Conservation (phyloP, 2,888 invertebrate species). For the Cheilosia urbana region DNA sequence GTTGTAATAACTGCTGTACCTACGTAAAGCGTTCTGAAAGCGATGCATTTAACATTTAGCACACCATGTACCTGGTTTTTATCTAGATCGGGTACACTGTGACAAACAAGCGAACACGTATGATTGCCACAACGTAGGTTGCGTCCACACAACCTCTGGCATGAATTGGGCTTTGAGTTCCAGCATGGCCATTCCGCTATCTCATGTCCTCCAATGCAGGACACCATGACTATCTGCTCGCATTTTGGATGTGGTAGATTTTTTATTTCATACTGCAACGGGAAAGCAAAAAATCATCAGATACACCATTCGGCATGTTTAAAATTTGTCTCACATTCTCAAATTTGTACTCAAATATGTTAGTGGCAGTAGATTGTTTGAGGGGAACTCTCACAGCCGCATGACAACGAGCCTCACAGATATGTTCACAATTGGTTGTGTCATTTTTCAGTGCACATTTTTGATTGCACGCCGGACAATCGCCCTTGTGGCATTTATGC, state of each 20-base stretch:
- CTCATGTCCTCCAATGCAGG: slow-evolving; percentile 91
- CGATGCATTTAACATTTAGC: no score
- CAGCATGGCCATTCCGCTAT: slow-evolving; percentile 88
- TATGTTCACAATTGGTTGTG: slow-evolving; percentile 84
- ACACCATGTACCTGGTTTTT: slow-evolving; percentile 83
- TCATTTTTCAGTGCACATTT: slow-evolving; percentile 86
- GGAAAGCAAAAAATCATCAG: background rate
- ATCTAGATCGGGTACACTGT: slow-evolving; percentile 85
- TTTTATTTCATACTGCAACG: slow-evolving; percentile 83
- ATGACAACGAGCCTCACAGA: slow-evolving; percentile 90
- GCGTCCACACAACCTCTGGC: slow-evolving; percentile 91
- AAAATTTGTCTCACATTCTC: slow-evolving; percentile 81
- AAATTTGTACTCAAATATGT: slow-evolving; percentile 87
- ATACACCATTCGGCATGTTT: background rate
- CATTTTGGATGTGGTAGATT: slow-evolving; percentile 89
- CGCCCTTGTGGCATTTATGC: slow-evolving; percentile 92
- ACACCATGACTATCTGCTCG: slow-evolving; percentile 87
- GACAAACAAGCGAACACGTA: slow-evolving; percentile 89
- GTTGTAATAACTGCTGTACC: background rate
- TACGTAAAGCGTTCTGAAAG: no score
- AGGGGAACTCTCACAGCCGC: slow-evolving; percentile 88
- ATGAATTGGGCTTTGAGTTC: slow-evolving; percentile 89
- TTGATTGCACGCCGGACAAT: slow-evolving; percentile 92
- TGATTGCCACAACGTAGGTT: slow-evolving; percentile 91
- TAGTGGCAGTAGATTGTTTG: slow-evolving; percentile 85